phyloP scores from a whole-genome alignment of 2,797 vertebrate genomes.

The Lepus oiostolus region DNA sequence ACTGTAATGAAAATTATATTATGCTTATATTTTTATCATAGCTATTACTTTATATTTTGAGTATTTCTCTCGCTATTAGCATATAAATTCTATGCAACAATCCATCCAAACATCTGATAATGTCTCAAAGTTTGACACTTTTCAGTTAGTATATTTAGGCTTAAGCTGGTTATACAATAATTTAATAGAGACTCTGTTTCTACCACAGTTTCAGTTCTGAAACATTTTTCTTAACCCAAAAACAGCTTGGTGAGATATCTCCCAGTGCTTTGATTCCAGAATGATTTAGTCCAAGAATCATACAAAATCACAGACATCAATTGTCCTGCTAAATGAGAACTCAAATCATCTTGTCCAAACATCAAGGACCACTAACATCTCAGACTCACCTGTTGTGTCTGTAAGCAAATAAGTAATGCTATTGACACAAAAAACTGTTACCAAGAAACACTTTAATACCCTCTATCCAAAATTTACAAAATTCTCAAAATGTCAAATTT shows the following conservation, averaged over 20 bases:
- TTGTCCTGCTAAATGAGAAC: conserved; percentile 2
- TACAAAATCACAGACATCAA: conserved; percentile 55
- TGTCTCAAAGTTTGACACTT: conserved; percentile 28
- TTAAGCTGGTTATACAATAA: conserved; percentile 8
- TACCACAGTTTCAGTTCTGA: background rate
- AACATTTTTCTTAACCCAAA: conserved; percentile 34
- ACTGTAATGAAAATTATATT: conserved; percentile 44
- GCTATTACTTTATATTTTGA: conserved; percentile 38
- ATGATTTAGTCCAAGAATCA: conserved; percentile 3
- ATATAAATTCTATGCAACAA: conserved; percentile 35
- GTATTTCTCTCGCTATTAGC: background rate
- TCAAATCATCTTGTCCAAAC: conserved; percentile 43
- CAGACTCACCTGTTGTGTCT: background rate
- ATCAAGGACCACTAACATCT: conserved; percentile 30
- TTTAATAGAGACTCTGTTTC: background rate
- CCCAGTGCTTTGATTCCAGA: conserved; percentile 32
- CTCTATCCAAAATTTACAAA: conserved; percentile 40
- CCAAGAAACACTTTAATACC: conserved; percentile 46
- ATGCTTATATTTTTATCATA: background rate
- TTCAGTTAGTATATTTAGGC: conserved; percentile 30
- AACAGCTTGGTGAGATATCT: conserved; percentile 25
- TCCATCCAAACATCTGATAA: conserved; percentile 37
- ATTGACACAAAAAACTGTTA: conserved; percentile 31
- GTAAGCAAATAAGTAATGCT: background rate
- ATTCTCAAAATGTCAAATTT: conserved; percentile 62